phyloP scores from a whole-genome alignment of 2,888 invertebrate species.

The Acleris emargana region DNA sequence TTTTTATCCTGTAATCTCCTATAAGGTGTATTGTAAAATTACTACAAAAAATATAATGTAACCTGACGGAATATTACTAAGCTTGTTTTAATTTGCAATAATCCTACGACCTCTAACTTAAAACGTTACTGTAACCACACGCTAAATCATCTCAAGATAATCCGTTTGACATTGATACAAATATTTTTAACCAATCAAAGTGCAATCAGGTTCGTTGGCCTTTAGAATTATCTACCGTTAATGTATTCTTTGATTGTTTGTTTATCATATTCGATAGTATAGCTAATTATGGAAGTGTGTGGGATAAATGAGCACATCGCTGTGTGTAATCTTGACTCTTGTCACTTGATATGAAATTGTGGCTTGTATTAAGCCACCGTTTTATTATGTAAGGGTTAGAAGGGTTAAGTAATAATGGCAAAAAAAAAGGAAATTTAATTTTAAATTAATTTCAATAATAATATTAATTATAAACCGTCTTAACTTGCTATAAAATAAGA shows the following conservation, averaged over 20 bases:
- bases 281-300: slow-evolving; percentile 40
- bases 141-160: slow-evolving; percentile 6
- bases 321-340: slow-evolving; percentile 24
- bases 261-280: slow-evolving; percentile 66
- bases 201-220: slow-evolving; percentile 71
- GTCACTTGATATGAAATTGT: slow-evolving; percentile 19
- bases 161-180: slow-evolving; percentile 37
- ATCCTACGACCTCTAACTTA: not conserved
- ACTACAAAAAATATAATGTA: too few relatives aligned
- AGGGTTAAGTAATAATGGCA: too few relatives aligned
- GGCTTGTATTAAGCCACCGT: not conserved
- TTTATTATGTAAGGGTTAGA: not conserved
- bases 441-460: too few relatives aligned
- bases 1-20: too few relatives aligned
- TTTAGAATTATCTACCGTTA: slow-evolving; percentile 72
- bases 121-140: not conserved
- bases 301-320: slow-evolving; percentile 14
- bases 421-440: too few relatives aligned
- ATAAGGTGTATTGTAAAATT: too few relatives aligned
- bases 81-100: not conserved
- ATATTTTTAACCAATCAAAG: slow-evolving; percentile 68
- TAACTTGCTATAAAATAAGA: too few relatives aligned
- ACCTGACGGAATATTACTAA: not conserved
- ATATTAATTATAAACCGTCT: too few relatives aligned
- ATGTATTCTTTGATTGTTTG: slow-evolving; percentile 79